Conservation (phyloP, 1,140 invertebrate species). For the Drosophila sp. region DNA sequence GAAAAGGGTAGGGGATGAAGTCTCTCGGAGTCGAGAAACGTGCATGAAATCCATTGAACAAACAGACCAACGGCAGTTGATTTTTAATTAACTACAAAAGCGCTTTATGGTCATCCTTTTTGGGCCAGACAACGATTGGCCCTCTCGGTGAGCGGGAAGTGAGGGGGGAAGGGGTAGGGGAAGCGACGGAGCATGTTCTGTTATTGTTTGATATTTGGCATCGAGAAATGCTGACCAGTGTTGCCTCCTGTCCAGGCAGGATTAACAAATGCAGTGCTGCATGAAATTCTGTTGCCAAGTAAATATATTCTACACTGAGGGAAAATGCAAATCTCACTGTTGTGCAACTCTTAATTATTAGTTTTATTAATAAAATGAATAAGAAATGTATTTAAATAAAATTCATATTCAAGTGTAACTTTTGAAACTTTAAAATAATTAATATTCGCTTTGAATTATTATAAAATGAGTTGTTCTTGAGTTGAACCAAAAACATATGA, state of each 20-base stretch:
- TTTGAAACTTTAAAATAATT: too few species aligned
- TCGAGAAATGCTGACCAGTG: slow-evolving; percentile 39
- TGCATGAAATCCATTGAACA: slow-evolving; percentile 85
- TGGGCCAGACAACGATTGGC: slow-evolving; percentile 32
- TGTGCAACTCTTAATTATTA: too few species aligned
- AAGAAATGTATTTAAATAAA: too few species aligned
- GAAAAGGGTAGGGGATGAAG: neutral
- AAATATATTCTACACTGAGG: neutral
- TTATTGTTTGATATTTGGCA: slow-evolving; percentile 57
- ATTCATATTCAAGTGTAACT: too few species aligned
- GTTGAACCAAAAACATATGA: too few species aligned
- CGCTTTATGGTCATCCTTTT: slow-evolving; percentile 67
- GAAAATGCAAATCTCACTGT: too few species aligned
- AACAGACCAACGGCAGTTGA: slow-evolving; percentile 83
- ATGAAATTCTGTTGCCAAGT: slow-evolving; percentile 13
- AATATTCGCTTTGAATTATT: too few species aligned
- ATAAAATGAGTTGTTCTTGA: too few species aligned
- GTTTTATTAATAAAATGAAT: too few species aligned
- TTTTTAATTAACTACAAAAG: slow-evolving; percentile 85
- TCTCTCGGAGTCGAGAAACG: slow-evolving; percentile 67
- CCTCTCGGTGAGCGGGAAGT: neutral
- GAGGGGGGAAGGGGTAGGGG: slow-evolving; percentile 4
- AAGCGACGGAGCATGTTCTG: slow-evolving; percentile 24
- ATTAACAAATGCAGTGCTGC: slow-evolving; percentile 41
- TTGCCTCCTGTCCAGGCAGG: slow-evolving; percentile 17